Evolutionary conservation across 2,113 vertebrate species (phyloP).

Genomic region (Xyrauchen texanus): DNA sequence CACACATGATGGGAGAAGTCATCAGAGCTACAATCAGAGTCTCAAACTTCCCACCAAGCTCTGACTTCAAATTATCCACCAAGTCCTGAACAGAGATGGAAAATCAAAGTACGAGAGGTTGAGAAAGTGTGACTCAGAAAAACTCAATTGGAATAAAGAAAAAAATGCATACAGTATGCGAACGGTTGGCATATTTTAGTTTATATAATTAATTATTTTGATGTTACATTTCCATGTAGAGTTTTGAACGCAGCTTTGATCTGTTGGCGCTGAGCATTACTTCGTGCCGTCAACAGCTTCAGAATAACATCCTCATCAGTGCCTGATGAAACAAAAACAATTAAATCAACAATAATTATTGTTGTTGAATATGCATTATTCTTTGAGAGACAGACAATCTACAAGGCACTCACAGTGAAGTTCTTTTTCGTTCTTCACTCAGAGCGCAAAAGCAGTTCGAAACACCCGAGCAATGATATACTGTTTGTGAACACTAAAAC

Average conservation of each 20-base stretch:
- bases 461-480: no score
- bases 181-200: no score
- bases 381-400: no score
- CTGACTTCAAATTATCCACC: slow-evolving; percentile 84
- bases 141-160: not conserved
- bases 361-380: no score
- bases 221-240: slow-evolving; percentile 86
- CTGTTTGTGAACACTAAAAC: no score
- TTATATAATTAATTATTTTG: not conserved
- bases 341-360: no score
- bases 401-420: no score
- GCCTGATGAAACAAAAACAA: slow-evolving; percentile 70
- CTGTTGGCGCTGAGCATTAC: slow-evolving; percentile 88
- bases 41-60: slow-evolving; percentile 92
- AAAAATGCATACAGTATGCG: not conserved
- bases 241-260: slow-evolving; percentile 86
- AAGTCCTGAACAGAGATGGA: slow-evolving; percentile 79
- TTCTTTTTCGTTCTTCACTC: no score
- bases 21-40: slow-evolving; percentile 85
- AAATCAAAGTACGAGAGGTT: no score
- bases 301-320: slow-evolving; percentile 90
- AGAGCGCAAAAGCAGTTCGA: no score
- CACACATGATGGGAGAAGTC: slow-evolving; percentile 79
- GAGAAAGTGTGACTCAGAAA: no score
- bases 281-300: slow-evolving; percentile 82